A percentile compares a stretch with the other conserved stretches of the same genome.
Conservation (phyloP, 2,113 vertebrate species). For the Lepidiolamprologus cunningtoni region DNA sequence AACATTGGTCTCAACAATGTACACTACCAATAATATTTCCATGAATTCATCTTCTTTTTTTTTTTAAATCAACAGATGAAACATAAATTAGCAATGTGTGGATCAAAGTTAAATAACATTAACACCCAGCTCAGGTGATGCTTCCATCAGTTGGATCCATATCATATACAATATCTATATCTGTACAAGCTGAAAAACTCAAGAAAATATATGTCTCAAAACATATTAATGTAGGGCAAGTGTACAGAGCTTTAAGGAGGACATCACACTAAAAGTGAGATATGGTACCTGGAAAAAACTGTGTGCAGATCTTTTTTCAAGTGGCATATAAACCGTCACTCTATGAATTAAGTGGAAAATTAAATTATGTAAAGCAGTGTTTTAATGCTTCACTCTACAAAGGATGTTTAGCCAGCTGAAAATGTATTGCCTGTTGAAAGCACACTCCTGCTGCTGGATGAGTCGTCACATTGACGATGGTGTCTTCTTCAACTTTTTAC, state of each 20-base stretch:
- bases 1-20: background rate
- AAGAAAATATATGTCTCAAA: background rate
- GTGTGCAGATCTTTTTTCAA: background rate
- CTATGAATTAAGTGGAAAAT: background rate
- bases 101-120: background rate
- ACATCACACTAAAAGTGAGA: background rate
- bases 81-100: background rate
- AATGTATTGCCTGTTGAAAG: background rate
- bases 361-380: background rate
- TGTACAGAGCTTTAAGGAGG: background rate
- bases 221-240: background rate
- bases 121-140: background rate
- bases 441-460: background rate
- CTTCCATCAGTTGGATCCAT: background rate
- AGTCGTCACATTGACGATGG: background rate
- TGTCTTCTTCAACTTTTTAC: background rate
- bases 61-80: background rate
- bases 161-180: background rate
- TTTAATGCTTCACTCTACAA: background rate
- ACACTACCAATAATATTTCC: background rate
- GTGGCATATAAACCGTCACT: background rate
- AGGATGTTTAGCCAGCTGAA: background rate
- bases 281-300: background rate
- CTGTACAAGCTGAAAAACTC: background rate
- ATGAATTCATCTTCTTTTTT: background rate